phyloP scores from a whole-genome alignment of 2,797 vertebrate species.

The Enteromius viviparus region DNA sequence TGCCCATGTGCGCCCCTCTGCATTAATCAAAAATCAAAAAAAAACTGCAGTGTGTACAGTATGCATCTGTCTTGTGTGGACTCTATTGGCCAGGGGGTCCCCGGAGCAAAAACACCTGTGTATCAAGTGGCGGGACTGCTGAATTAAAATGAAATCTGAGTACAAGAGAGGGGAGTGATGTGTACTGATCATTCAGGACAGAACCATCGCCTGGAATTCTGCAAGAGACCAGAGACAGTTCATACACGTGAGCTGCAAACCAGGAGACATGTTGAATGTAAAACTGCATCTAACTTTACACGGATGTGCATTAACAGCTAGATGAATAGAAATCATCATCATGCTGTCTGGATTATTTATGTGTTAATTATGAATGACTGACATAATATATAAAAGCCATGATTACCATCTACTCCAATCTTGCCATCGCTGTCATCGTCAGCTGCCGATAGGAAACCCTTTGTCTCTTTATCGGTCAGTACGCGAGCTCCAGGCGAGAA shows the following conservation, averaged over 20 bases:
- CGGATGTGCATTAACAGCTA: not conserved
- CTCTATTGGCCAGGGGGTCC: slow-evolving; percentile 7
- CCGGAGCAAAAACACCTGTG: slow-evolving; percentile 19
- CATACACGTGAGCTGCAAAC: not conserved
- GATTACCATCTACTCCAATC: slow-evolving; percentile 86
- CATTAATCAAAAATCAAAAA: slow-evolving; percentile 58
- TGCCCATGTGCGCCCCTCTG: slow-evolving; percentile 55
- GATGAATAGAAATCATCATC: not conserved
- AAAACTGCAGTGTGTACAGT: slow-evolving; percentile 50
- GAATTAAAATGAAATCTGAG: slow-evolving; percentile 42
- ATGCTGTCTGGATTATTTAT: not conserved
- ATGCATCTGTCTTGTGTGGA: slow-evolving; percentile 47
- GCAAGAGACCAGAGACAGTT: slow-evolving; percentile 47
- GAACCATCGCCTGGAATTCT: slow-evolving; percentile 95
- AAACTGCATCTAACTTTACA: not conserved
- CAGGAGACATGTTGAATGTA: too few species aligned
- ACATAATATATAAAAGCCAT: slow-evolving; percentile 58
- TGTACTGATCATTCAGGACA: slow-evolving; percentile 78
- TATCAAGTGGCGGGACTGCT: slow-evolving; percentile 24
- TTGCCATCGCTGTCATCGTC: slow-evolving; percentile 91
- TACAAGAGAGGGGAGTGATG: slow-evolving; percentile 14
- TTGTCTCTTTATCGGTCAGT: slow-evolving; percentile 88
- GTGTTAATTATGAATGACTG: not conserved
- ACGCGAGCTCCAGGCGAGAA: slow-evolving; percentile 86
- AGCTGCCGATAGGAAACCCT: slow-evolving; percentile 83